Conservation (phyloP, 2,888 invertebrate genomes). For the Carpatolechia fugitivella region DNA sequence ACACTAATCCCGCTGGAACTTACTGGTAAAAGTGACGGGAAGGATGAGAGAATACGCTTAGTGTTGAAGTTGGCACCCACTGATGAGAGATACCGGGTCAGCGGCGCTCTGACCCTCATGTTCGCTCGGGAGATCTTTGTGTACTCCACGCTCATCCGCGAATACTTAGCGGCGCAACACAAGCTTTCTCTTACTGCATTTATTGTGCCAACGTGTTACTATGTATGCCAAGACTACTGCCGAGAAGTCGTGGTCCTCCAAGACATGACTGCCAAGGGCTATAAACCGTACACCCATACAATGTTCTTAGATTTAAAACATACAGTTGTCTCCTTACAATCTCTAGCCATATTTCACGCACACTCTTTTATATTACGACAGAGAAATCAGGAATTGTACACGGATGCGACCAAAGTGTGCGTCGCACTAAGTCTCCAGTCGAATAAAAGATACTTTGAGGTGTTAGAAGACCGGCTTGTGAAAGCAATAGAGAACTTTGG, state of each 20-base stretch:
- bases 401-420: constrained; percentile 44
- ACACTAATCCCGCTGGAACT: constrained; percentile 53
- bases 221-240: constrained; percentile 47
- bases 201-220: constrained; percentile 53
- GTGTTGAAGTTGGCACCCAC: constrained; percentile 65
- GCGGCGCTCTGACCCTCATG: constrained; percentile 59
- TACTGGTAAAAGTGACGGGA: constrained; percentile 33
- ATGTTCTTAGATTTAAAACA: constrained; percentile 57
- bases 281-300: constrained; percentile 41
- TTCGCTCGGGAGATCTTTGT: constrained; percentile 61
- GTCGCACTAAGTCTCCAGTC: constrained; percentile 46
- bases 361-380: constrained; percentile 54
- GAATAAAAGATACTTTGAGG: constrained; percentile 54
- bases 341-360: constrained; percentile 60
- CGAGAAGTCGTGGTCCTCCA: constrained; percentile 59
- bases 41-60: constrained; percentile 34
- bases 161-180: constrained; percentile 43
- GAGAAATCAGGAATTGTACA: constrained; percentile 35
- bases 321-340: constrained; percentile 43
- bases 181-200: constrained; percentile 27
- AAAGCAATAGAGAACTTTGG: constrained; percentile 53
- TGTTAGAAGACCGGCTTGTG: constrained; percentile 54
- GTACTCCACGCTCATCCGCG: constrained; percentile 47
- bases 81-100: constrained; percentile 59
- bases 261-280: constrained; percentile 54